Base-by-base conservation (phyloP, 1,140 invertebrate genomes). In the Drosophila repleta region DNA sequence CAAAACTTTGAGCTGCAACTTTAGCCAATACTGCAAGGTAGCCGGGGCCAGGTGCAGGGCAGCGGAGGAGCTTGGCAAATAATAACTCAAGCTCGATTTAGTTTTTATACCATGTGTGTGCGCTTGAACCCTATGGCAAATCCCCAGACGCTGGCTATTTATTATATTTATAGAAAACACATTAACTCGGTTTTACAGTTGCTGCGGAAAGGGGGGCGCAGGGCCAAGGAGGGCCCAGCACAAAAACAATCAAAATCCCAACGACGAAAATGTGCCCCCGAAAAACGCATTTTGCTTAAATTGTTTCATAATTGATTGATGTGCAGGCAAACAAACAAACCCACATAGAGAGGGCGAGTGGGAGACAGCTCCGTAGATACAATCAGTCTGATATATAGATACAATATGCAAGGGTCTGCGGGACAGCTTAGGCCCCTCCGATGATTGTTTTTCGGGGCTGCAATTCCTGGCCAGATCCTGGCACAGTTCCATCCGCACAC, bases 251-350 rank as follows among this genome's bases (percentile, higher is more conserved):
- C 74, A 79, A 58, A 76, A 72, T 63, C 35, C 58, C 46, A 21
- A 61, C 68, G 51, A 66, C 39, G 26, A 53, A 65, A 64, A 71
- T 53, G 60, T 52, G 57, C 45, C n/a, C 66, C 58, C 41, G 45
- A 15, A 64, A 63, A 71, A 71, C 61, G 69, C 70, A 76, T 68
- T 87, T 53, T 87, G 73, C 60, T 83, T 80, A 88, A 88, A 88
- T 88, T 83, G 83, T 74, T 88, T 77, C 83, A 88, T 88, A 88
- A 88, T 88, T 88, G 83, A 88, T 88, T 88, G 83, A 88, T 88
- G 76, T 74, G 49, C 66, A 75, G 48, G 48, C 13, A 48, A 39
- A 7, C 39, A 56, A 37, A 67, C 24, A 45, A 21, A 49, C n/a
- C 15, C 32, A 29, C 4, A 45, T 24, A 35, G 4, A 52, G 39